Base-by-base conservation (phyloP, 2,888 invertebrate species). In the Coelinius sp. region DNA sequence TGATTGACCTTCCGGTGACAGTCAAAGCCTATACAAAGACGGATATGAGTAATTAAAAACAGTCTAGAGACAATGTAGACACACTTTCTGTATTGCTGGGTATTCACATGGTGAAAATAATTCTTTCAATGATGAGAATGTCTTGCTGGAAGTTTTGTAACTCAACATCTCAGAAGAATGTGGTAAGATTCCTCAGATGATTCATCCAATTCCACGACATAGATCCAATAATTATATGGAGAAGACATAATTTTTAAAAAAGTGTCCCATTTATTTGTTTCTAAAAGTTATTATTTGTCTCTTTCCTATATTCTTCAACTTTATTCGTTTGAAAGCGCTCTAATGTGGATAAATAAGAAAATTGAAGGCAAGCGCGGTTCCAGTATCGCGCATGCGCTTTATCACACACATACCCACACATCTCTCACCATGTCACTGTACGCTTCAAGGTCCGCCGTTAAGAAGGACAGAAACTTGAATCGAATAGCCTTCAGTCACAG, bases 391-490 rank as follows among this genome's bases (percentile, higher is more conserved):
- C 63, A 63, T 41, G 63, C 41, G 63, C 38, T 22, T 14, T 5
- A 10, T 12, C 31, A 59, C 59, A 59, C 35, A 27, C 31, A 14
- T 14, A 27, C 31, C 2, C 14, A 56, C 17, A 31, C 17, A 53
- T 27, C 53, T 24, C 12, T 10, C 24, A 24, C 53, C 41, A 63
- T 41, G 41, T 41, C 63, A 63, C 41, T 63, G 41, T 31, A 44
- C 63, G 63, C 38, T n/a, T 44, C 63, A 63, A 63, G 63, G 63
- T 38, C 38, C 22, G 7, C 20, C 38, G n/a, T 14, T 12, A 59
- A 63, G 24, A 44, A 44, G 41, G 41, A 63, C 63, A 63, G 63
- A 63, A 63, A 63, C 41, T 63, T 41, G 41, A 41, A 63, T 63
- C 41, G 63, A n/a, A 12, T 63, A 41, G 63, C 63, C 63, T 63